Base-by-base conservation (phyloP, 2,888 invertebrate species). In the Oscheius sp. region DNA sequence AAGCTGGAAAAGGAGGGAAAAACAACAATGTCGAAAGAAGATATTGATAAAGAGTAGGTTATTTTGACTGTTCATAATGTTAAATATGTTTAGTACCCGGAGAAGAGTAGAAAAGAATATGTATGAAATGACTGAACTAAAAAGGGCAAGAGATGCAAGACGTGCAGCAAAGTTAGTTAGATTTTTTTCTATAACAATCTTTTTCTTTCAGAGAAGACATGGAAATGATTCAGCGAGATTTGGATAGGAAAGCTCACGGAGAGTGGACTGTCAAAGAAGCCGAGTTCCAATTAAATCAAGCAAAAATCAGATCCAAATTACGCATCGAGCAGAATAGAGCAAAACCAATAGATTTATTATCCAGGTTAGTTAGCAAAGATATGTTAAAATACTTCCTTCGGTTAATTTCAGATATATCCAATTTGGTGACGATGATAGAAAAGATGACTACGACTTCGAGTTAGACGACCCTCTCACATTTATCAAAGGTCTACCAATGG, bases 391-490 rank as follows among this genome's bases (percentile, higher is more conserved):
- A 4, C 10, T 1, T 45, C 6, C 33, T n/a, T n/a, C n/a, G n/a
- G n/a, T n/a, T n/a, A n/a, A n/a, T 31, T 69, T 45, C 65, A 74
- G 81, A 46, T 84, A 83, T 52, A 74, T 79, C 17, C 71, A 74
- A 31, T 84, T 75, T 46, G 72, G 69, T 12, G 73, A 74, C 33
- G 69, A 72, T 23, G 48, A 45, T 15, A 93, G 95, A 84, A 93
- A 93, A 82, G 91, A 92, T 76, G 93, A 93, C 63, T 93, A 95
- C 83, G 93, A 95, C 0, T 92, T 96, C 27, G 96, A 97, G 89
- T 94, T 98, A 93, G 95, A 96, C 86, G 96, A 98, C 87, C 97
- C 98, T 0, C 95, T 96, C 87, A 93, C 93, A 0, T 95, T 95
- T 87, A 90, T 98, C 0, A 93, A 94, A 85, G 88, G 96, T 0